Percentiles rank a stretch among this genome's conserved stretches.
Conservation (phyloP, 1,140 invertebrate species). For the Venustaconcha ellipsiformis region DNA sequence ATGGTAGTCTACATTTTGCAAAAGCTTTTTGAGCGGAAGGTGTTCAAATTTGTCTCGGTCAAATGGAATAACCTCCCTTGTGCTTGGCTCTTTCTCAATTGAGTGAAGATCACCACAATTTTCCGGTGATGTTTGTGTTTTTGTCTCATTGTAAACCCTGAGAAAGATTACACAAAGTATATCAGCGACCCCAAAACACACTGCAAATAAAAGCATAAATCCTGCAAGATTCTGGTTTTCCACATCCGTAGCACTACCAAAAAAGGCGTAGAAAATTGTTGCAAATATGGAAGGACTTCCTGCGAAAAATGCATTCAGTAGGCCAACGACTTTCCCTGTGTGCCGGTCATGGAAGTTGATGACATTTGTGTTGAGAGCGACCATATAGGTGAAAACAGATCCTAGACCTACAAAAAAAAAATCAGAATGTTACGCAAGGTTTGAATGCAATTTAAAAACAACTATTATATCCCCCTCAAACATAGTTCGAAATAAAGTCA, state of each 20-base stretch:
- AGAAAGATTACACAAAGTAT: conserved; percentile 36
- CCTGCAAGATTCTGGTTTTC: conserved; percentile 8
- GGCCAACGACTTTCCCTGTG: conserved; percentile 38
- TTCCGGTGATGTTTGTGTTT: background rate
- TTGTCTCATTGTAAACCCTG: conserved; percentile 12
- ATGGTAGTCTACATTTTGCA: background rate
- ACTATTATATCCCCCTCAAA: background rate
- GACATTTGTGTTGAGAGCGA: conserved; percentile 41
- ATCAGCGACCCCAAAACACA: conserved; percentile 31
- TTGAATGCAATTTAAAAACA: background rate
- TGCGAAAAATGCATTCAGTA: conserved; percentile 39
- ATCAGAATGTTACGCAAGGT: background rate
- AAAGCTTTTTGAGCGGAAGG: background rate
- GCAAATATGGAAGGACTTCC: conserved; percentile 36
- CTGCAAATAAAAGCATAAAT: conserved; percentile 37
- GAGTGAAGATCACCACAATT: background rate
- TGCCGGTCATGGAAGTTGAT: conserved; percentile 38
- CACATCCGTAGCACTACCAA: background rate
- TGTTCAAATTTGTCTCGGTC: background rate
- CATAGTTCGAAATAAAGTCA: background rate
- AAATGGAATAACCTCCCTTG: background rate
- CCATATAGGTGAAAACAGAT: conserved; percentile 43
- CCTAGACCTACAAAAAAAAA: conserved; percentile 35
- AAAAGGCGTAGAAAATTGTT: conserved; percentile 25
- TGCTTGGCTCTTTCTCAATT: background rate